Conservation (phyloP, 1,140 invertebrate species). For the Caerostris darwini region DNA sequence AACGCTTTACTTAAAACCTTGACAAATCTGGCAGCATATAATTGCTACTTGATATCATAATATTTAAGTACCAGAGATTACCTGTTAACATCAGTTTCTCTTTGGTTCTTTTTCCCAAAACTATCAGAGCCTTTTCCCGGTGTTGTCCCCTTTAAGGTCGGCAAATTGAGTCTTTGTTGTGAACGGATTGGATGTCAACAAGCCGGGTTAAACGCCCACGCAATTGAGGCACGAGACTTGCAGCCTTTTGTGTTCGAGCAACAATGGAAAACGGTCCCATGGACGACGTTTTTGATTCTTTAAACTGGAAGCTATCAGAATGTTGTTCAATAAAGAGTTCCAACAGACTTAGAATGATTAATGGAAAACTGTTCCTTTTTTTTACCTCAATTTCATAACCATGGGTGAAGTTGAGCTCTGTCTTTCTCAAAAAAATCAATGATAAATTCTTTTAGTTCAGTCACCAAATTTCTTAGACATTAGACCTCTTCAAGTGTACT, state of each 20-base stretch:
- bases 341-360: not conserved
- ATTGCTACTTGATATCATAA: too few species aligned
- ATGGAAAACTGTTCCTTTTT: not conserved
- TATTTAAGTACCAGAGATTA: too few species aligned
- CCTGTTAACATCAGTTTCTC: not conserved
- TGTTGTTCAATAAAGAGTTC: not conserved
- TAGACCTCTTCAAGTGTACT: too few species aligned
- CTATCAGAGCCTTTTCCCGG: not conserved
- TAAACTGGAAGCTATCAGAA: not conserved
- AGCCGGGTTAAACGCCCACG: constrained; percentile 40
- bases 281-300: too few species aligned
- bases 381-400: too few species aligned
- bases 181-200: constrained; percentile 33
- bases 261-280: not conserved
- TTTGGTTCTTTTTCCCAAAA: constrained; percentile 11
- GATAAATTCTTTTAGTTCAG: too few species aligned
- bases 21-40: too few species aligned
- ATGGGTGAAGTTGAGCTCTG: too few species aligned
- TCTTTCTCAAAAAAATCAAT: too few species aligned
- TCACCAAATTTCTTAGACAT: too few species aligned
- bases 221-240: not conserved
- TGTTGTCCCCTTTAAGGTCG: not conserved
- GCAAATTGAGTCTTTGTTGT: constrained; percentile 50
- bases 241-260: not conserved
- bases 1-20: too few species aligned